Conservation (phyloP, 2,113 vertebrate genomes). For the Heterocephalus glaber region DNA sequence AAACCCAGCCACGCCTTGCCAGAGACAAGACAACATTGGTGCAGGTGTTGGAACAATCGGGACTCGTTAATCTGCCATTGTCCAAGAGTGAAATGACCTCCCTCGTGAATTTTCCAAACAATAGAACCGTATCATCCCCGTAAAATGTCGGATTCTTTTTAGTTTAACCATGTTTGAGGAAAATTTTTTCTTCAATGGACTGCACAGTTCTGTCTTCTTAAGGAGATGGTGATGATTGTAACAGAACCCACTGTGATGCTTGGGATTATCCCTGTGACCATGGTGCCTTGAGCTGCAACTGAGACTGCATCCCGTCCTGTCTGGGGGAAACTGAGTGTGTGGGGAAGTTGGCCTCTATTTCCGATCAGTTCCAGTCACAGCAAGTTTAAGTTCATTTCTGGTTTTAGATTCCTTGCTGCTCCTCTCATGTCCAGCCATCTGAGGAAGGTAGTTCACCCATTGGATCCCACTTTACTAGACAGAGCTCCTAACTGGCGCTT, state of each 20-base stretch:
- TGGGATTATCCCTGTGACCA: background rate
- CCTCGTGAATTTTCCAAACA: constrained; percentile 41
- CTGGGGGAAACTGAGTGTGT: background rate
- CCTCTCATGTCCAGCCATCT: background rate
- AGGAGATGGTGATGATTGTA: background rate
- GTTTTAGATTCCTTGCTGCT: background rate
- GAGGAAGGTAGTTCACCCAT: background rate
- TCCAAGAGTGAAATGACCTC: constrained; percentile 10
- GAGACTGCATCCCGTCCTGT: background rate
- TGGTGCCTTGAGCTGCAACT: background rate
- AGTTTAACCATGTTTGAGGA: constrained; percentile 23
- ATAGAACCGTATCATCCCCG: constrained; percentile 26
- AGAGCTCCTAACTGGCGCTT: background rate
- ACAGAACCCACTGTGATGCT: background rate
- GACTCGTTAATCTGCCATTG: constrained; percentile 57
- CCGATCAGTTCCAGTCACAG: background rate
- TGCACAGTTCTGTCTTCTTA: background rate
- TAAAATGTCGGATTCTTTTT: background rate
- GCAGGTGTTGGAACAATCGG: constrained; percentile 66
- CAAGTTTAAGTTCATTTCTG: background rate
- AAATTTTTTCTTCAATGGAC: constrained; percentile 1
- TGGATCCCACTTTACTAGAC: background rate
- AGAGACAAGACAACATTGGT: background rate
- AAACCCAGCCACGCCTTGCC: constrained; percentile 35
- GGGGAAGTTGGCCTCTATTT: background rate